Evolutionary conservation across 2,888 invertebrate genomes (phyloP).

Genomic region (Lasioglossum pauxillum): DNA sequence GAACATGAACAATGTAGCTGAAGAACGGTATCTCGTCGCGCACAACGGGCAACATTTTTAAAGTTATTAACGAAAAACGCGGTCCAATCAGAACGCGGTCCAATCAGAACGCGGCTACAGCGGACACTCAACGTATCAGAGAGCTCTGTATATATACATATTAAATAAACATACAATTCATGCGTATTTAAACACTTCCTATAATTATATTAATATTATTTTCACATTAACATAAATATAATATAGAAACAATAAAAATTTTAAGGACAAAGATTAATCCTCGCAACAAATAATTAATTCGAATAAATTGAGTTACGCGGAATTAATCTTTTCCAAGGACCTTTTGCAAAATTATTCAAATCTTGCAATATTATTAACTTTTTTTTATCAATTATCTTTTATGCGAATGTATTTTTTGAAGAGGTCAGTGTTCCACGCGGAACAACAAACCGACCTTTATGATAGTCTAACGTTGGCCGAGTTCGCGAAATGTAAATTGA

Average conservation of each 20-base stretch:
- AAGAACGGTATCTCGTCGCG: slow-evolving; percentile 27
- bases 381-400: not conserved
- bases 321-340: not conserved
- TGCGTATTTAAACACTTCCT: not conserved
- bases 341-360: slow-evolving; percentile 23
- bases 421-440: slow-evolving; percentile 9
- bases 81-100: not conserved
- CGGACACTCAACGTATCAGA: too few relatives aligned
- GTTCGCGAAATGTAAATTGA: slow-evolving; percentile 56
- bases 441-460: slow-evolving; percentile 39
- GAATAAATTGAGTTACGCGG: not conserved
- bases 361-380: slow-evolving; percentile 1
- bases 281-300: not conserved
- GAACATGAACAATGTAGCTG: slow-evolving; percentile 36
- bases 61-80: not conserved
- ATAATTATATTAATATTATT: not conserved
- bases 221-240: not conserved
- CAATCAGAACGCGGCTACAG: not conserved
- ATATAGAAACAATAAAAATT: not conserved
- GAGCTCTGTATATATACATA: not conserved
- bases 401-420: not conserved
- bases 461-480: slow-evolving; percentile 33
- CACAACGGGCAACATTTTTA: not conserved
- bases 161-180: not conserved
- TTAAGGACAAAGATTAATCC: not conserved